A percentile compares a stretch with the other conserved stretches of the same genome.
Conservation (phyloP, 2,113 vertebrate species). For the Rhinichthys klamathensis region DNA sequence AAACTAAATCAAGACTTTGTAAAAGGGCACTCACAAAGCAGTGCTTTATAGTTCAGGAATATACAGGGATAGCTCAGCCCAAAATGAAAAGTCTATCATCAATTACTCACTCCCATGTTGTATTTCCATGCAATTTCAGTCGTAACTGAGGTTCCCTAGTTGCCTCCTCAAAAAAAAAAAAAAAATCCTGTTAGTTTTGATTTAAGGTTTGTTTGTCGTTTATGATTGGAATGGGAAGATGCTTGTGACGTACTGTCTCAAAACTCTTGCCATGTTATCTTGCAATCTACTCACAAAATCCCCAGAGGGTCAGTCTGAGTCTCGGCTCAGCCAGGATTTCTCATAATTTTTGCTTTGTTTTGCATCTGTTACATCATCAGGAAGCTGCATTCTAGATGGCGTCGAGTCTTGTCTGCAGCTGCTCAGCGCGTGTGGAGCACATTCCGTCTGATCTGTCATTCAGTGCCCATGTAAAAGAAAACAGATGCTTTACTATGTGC, state of each 20-base stretch:
- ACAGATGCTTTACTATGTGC: slow-evolving; percentile 49
- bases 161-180: neutral
- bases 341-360: neutral
- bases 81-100: neutral
- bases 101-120: neutral
- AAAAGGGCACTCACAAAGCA: neutral
- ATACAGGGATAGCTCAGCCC: neutral
- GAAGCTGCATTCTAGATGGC: neutral
- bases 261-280: neutral
- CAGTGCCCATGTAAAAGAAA: slow-evolving; percentile 54
- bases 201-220: neutral
- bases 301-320: neutral
- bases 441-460: slow-evolving; percentile 41
- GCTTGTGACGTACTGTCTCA: neutral
- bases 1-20: too few species aligned
- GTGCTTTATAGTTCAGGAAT: neutral
- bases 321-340: slow-evolving; percentile 7
- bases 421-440: slow-evolving; percentile 33
- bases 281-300: neutral
- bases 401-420: slow-evolving; percentile 23
- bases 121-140: neutral
- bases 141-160: neutral
- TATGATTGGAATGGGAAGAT: neutral
- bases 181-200: neutral
- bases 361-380: slow-evolving; percentile 6